Evolutionary conservation across 2,888 invertebrate genomes (phyloP).

Genomic region (Erebia epiphron): DNA sequence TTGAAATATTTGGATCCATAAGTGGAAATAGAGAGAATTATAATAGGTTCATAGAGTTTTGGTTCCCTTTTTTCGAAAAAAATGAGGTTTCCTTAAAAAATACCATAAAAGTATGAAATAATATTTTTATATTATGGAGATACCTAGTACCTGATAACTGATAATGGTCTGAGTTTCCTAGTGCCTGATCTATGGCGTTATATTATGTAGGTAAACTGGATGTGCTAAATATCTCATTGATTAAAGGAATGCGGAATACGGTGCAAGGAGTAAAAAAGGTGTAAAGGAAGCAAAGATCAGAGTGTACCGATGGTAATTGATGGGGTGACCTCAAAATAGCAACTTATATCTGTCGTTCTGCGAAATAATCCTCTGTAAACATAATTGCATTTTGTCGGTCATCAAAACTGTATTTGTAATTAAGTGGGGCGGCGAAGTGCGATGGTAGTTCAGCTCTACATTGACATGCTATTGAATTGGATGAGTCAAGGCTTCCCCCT

Average conservation of each 20-base stretch:
- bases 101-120: no score
- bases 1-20: no score
- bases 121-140: no score
- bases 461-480: conserved; percentile 52
- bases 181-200: background rate
- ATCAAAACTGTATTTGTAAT: conserved; percentile 64
- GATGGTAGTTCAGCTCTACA: conserved; percentile 59
- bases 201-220: conserved; percentile 3
- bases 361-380: conserved; percentile 27
- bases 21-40: no score
- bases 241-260: conserved; percentile 15
- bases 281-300: conserved; percentile 21
- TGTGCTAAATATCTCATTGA: conserved; percentile 19
- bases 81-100: no score
- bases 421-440: conserved; percentile 63
- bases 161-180: no score
- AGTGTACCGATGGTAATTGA: conserved; percentile 17
- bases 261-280: conserved; percentile 6
- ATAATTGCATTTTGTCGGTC: conserved; percentile 49
- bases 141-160: no score
- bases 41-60: no score
- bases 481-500: conserved; percentile 49
- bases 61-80: no score
- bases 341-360: conserved; percentile 21
- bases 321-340: conserved; percentile 15